Conservation (phyloP, 2,113 vertebrate genomes). For the Thamnaconus septentrionalis region DNA sequence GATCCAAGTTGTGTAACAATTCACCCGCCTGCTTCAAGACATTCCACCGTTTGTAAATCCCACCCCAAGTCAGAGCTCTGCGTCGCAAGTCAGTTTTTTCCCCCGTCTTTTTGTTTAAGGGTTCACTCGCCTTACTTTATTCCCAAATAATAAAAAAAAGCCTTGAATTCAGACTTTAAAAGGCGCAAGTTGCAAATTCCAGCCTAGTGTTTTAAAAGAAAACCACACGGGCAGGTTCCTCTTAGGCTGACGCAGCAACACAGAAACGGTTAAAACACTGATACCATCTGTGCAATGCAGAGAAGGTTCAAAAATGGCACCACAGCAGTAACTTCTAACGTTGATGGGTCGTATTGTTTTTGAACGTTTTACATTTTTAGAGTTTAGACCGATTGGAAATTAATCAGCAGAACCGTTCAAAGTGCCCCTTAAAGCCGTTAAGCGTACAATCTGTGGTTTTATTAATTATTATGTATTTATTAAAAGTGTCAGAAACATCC, state of each 20-base stretch:
- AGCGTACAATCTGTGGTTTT: constrained; percentile 39
- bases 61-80: constrained; percentile 51
- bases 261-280: no score
- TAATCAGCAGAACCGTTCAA: no score
- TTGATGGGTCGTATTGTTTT: no score
- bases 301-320: no score
- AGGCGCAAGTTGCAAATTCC: no score
- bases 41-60: constrained; percentile 53
- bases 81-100: not conserved
- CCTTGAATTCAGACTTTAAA: constrained; percentile 37
- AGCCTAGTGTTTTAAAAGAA: no score
- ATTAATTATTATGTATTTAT: constrained; percentile 28
- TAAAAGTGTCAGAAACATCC: constrained; percentile 46
- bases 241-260: no score
- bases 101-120: constrained; percentile 13
- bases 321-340: no score
- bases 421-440: not conserved
- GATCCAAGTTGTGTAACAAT: not conserved
- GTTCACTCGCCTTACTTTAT: not conserved
- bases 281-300: no score
- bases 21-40: not conserved
- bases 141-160: constrained; percentile 24
- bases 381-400: no score
- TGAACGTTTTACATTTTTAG: no score
- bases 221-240: no score